Percentiles rank a stretch among this genome's conserved stretches.
Evolutionary conservation across 1,140 invertebrate species (phyloP).

Genomic region (Drosophila melanica): DNA sequence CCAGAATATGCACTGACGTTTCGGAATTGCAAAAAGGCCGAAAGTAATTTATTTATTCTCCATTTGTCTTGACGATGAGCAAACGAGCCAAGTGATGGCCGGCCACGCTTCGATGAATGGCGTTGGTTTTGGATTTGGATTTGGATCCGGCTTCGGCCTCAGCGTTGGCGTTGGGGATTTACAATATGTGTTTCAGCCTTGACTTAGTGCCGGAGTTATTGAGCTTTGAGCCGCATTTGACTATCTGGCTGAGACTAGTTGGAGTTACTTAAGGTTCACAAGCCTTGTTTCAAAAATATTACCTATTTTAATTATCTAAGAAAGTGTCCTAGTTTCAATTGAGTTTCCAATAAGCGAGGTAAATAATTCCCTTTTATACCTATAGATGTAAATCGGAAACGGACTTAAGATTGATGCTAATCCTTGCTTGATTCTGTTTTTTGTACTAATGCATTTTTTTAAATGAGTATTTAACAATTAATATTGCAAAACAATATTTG

Average conservation of each 20-base stretch:
- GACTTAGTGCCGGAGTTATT: neutral
- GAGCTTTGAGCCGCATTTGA: slow-evolving; percentile 16
- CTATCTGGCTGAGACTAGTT: slow-evolving; percentile 10
- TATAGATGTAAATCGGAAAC: too few species aligned
- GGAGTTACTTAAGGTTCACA: slow-evolving; percentile 3
- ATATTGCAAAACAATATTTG: too few species aligned
- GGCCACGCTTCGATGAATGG: slow-evolving; percentile 75
- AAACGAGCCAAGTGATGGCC: slow-evolving; percentile 80
- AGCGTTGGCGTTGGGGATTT: slow-evolving; percentile 34
- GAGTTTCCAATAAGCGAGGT: too few species aligned
- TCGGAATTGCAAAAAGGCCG: slow-evolving; percentile 76
- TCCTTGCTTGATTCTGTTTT: too few species aligned
- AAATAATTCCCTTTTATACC: too few species aligned
- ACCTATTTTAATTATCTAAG: too few species aligned
- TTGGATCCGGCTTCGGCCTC: slow-evolving; percentile 45
- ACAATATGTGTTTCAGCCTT: slow-evolving; percentile 7
- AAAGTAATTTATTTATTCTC: slow-evolving; percentile 83
- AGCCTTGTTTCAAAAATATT: neutral
- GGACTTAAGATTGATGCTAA: too few species aligned
- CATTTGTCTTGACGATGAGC: slow-evolving; percentile 82
- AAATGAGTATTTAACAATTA: too few species aligned
- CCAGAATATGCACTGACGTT: slow-evolving; percentile 71
- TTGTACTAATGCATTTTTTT: too few species aligned
- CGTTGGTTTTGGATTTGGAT: slow-evolving; percentile 10
- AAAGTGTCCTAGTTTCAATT: too few species aligned